Evolutionary conservation across 2,888 invertebrate genomes (phyloP).

Genomic region (Sepioteuthis lessoniana): DNA sequence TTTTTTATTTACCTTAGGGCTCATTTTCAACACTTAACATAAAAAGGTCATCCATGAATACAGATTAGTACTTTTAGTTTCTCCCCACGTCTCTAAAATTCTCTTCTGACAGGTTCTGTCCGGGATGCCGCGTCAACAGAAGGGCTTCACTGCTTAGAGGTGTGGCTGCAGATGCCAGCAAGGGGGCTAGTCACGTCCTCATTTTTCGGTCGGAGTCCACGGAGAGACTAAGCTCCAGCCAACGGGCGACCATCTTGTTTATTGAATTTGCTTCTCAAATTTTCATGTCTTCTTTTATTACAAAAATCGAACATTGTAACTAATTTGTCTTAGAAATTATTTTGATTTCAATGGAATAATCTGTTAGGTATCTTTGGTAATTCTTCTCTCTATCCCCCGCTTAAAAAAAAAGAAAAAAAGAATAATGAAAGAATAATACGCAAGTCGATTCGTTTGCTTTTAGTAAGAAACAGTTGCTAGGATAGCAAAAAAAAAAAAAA

Average conservation of each 20-base stretch:
- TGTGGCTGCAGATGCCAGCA: background rate
- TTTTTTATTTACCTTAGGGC: background rate
- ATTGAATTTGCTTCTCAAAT: background rate
- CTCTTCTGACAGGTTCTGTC: background rate
- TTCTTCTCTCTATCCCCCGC: no score
- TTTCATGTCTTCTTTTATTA: background rate
- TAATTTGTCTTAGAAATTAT: no score
- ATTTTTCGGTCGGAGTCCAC: background rate
- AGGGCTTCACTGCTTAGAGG: background rate
- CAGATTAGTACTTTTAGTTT: background rate
- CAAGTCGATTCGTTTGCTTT: no score
- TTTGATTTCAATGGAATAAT: no score
- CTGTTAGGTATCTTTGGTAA: no score
- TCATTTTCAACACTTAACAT: background rate
- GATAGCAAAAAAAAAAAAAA: no score
- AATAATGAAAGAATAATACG: no score
- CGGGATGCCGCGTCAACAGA: background rate
- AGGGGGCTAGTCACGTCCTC: background rate
- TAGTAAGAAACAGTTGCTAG: no score
- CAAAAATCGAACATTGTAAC: no score
- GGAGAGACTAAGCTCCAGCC: background rate
- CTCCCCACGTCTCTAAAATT: background rate
- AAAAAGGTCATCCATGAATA: background rate
- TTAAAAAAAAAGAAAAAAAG: no score
- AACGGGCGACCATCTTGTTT: background rate